Conservation (phyloP, 2,888 invertebrate genomes). For the Lasioglossum pauxillum region DNA sequence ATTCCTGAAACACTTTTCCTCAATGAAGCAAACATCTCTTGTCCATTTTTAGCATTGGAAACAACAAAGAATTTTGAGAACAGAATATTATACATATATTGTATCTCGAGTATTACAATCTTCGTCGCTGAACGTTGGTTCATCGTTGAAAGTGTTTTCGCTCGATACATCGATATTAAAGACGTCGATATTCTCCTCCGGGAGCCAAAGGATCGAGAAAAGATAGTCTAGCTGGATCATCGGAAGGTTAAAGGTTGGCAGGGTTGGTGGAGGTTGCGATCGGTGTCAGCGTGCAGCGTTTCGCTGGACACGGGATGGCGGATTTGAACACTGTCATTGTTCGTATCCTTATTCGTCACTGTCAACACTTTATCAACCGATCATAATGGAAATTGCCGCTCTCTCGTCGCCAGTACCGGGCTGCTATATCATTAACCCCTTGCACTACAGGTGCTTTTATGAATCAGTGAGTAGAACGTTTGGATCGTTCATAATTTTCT, state of each 20-base stretch:
- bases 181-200: neutral
- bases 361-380: neutral
- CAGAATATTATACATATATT: neutral
- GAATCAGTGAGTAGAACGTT: too few relatives aligned
- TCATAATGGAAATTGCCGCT: neutral
- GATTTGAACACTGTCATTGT: neutral
- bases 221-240: conserved; percentile 19
- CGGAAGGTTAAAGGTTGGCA: conserved; percentile 2
- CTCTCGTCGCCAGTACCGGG: too few relatives aligned
- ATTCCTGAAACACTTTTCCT: neutral
- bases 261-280: conserved; percentile 18
- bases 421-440: neutral
- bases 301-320: conserved; percentile 19
- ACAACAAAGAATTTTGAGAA: neutral
- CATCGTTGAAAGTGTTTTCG: neutral
- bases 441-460: too few relatives aligned
- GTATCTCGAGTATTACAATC: too few relatives aligned
- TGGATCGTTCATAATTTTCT: neutral
- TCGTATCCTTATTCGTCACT: neutral
- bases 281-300: conserved; percentile 40
- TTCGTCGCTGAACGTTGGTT: neutral
- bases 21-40: neutral
- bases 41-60: neutral
- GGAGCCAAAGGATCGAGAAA: conserved; percentile 20
- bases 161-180: neutral